Evolutionary conservation across 2,888 invertebrate genomes (phyloP), one percentile per base, ranked within the genome.

Genomic region (Hemistola chrysoprasaria): DNA sequence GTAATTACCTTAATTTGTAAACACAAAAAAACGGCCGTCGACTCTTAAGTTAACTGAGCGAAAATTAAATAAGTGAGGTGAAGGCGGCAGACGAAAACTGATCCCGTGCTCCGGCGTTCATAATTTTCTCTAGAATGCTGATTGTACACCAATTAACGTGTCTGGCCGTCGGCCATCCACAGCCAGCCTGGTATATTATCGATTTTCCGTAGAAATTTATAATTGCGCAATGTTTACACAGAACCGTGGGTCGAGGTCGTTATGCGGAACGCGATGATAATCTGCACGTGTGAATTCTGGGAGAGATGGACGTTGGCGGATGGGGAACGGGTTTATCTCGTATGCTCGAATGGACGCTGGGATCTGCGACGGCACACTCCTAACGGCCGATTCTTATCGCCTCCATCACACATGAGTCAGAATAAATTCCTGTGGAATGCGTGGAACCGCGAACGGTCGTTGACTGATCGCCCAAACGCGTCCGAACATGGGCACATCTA

Each of bases 1-100:
- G 79, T 79, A 82, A 83, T 84, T 81, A 78, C 78, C 74, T 84
- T 82, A 85, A 85, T 84, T 81, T 82, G 83, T 83, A 78, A 84
- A 79, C 76, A 83, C 70, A 81, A 84, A 81, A n/a, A 84, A 83
- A 78, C 62, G 67, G 53, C 68, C 71, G 74, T 73, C 73, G 66
- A 52, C 59, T 62, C 34, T 67, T 71, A 64, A 59, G 65, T 71
- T 71, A 65, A 75, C 58, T 44, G 62, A 67, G 65, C 62, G 69
- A 66, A 71, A 71, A 71, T 78, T 71, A 66, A 75, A 75, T 71
- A 66, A 70, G 59, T 56, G 60, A 62, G 23, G 11, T 22, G 20
- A 10, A 10, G 16, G 16, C 16, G 4, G 52, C 62, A 57, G 52
- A 53, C 51, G 32, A 43, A 33, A 36, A 45, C 41, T 47, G 53